phyloP scores from a whole-genome alignment of 2,888 invertebrate genomes.

The Zeuzera pyrina region DNA sequence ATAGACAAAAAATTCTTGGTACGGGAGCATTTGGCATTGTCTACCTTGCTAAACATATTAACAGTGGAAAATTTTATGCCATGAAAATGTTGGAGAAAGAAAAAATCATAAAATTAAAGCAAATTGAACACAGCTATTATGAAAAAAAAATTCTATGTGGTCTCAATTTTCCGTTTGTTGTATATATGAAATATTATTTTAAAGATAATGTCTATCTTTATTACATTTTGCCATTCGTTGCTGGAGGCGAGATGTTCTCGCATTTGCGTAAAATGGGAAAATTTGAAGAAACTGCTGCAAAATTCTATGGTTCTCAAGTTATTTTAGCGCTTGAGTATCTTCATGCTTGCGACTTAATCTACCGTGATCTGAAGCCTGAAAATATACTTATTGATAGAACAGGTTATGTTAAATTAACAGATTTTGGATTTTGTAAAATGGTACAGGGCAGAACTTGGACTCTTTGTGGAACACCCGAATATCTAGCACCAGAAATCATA shows the following conservation, averaged over 20 bases:
- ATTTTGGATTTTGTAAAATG: constrained; percentile 95
- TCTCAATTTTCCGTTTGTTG: constrained; percentile 89
- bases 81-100: constrained; percentile 93
- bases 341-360: constrained; percentile 88
- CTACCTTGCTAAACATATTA: constrained; percentile 76
- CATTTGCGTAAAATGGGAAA: constrained; percentile 77
- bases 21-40: constrained; percentile 94
- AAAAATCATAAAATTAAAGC: constrained; percentile 88
- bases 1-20: constrained; percentile 82
- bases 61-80: constrained; percentile 78
- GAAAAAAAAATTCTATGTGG: constrained; percentile 92
- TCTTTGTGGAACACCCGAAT: constrained; percentile 97
- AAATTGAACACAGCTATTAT: constrained; percentile 88
- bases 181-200: constrained; percentile 87
- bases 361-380: constrained; percentile 94
- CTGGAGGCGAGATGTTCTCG: constrained; percentile 91
- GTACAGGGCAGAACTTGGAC: constrained; percentile 87
- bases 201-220: constrained; percentile 91
- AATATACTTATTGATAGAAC: constrained; percentile 86
- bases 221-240: constrained; percentile 85
- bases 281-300: constrained; percentile 83
- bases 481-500: constrained; percentile 94
- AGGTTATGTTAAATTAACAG: constrained; percentile 90
- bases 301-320: constrained; percentile 94
- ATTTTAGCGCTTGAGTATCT: constrained; percentile 92